phyloP scores from a whole-genome alignment of 1,140 invertebrate species.

The Mamestra configurata region DNA sequence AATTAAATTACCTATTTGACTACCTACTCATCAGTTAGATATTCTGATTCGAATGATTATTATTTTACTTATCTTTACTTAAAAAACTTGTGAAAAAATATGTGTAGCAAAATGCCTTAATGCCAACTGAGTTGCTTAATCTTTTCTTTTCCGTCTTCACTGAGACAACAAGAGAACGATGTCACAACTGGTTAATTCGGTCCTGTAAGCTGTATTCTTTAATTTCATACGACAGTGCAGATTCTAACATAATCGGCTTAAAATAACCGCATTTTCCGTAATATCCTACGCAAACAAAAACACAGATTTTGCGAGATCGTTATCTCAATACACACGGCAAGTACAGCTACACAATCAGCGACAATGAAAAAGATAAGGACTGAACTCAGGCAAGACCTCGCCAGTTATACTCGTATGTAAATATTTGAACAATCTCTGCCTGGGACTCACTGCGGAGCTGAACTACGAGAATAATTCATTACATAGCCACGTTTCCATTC shows the following conservation, averaged over 20 bases:
- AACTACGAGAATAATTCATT: conserved; percentile 51
- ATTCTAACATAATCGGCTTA: not conserved
- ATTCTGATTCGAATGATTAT: too few species aligned
- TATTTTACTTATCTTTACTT: too few species aligned
- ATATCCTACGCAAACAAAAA: not conserved
- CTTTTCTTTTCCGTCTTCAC: not conserved
- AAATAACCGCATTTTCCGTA: not conserved
- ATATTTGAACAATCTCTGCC: conserved; percentile 53
- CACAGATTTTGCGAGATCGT: not conserved
- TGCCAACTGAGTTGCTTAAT: not conserved
- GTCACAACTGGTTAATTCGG: not conserved
- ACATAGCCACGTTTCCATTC: conserved; percentile 31
- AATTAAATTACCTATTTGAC: too few species aligned
- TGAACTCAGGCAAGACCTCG: conserved; percentile 44
- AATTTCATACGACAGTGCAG: not conserved
- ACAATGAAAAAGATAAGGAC: conserved; percentile 47
- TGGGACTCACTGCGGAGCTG: conserved; percentile 23
- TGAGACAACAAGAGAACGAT: not conserved
- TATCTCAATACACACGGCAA: not conserved
- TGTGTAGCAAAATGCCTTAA: not conserved
- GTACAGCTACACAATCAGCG: not conserved
- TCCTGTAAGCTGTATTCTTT: not conserved
- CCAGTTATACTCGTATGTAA: conserved; percentile 42
- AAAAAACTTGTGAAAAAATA: not conserved
- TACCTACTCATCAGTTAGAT: too few species aligned